Percentiles rank a stretch among this genome's conserved stretches.
Evolutionary conservation across 2,113 vertebrate genomes (phyloP).

Genomic region (Heliornis fulica): DNA sequence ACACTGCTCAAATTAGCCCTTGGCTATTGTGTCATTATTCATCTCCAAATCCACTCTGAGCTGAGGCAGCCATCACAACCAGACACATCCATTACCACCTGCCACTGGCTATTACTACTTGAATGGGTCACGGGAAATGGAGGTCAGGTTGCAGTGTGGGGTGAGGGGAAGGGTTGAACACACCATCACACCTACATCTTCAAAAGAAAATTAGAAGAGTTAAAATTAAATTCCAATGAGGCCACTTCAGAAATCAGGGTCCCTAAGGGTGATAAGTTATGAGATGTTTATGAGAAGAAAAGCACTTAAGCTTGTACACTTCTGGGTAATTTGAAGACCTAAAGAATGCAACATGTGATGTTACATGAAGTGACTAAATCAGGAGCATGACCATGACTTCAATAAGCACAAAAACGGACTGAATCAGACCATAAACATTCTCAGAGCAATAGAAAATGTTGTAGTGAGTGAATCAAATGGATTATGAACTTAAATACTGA

Average conservation of each 20-base stretch:
- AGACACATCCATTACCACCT: no score
- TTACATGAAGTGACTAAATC: neutral
- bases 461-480: neutral
- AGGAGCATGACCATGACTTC: neutral
- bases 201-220: neutral
- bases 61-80: no score
- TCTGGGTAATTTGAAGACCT: neutral
- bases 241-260: neutral
- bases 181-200: neutral
- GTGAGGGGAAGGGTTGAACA: no score
- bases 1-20: no score
- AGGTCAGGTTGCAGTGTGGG: no score
- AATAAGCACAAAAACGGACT: neutral
- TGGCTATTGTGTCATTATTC: no score
- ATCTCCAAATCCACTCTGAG: no score
- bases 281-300: neutral
- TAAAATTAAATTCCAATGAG: neutral
- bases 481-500: constrained; percentile 13
- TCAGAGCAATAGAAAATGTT: neutral
- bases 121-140: no score
- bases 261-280: neutral
- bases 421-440: neutral
- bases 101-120: no score
- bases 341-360: neutral
- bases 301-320: neutral